Evolutionary conservation across 2,113 vertebrate species (phyloP), one percentile per base, ranked within the genome.

Genomic region (Dromas ardeola): DNA sequence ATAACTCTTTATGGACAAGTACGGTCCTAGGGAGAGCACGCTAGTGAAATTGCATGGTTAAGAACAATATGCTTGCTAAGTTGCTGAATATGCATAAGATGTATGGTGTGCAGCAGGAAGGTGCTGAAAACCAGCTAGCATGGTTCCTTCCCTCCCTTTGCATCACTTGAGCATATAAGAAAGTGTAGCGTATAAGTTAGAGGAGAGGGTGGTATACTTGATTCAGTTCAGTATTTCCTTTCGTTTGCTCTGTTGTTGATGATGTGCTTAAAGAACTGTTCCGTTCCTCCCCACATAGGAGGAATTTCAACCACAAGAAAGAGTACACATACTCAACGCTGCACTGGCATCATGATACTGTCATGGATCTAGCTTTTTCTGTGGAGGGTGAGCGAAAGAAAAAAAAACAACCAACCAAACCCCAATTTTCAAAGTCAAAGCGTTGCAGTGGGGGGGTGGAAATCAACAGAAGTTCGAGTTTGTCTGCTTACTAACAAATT

Each of bases 291-390:
- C 70, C 47, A 52, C 25, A 20, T 23, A 99, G 99, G 99, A 99
- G 99, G 95, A 99, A 99, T 98, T 99, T 99, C 90, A 92, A 96
- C 91, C 98, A 99, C 47, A 98, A 95, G 58, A 99, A 98, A 90
- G 98, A 99, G 38, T 99, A 99, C 93, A 99, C 99, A 0, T 99
- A 98, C n/a, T 98, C 98, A 11, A 98, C 98, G 3, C 88, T 99
- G 49, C 99, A 99, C 94, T 99, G 99, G 99, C 99, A 99, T 93
- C 99, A 99, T 61, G 98, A 97, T 59, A 65, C 96, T 11, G 99
- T 99, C 56, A 98, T 97, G 98, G 97, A 99, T 47, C 93, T 99
- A 80, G 97, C 98, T 95, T 99, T 99, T 97, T 99, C 99, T 61
- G 38, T 99, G 21, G 98, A 99, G 91, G 99, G 99, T 99, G 96